phyloP scores from a whole-genome alignment of 2,888 invertebrate species.

The Synergus itoensis region DNA sequence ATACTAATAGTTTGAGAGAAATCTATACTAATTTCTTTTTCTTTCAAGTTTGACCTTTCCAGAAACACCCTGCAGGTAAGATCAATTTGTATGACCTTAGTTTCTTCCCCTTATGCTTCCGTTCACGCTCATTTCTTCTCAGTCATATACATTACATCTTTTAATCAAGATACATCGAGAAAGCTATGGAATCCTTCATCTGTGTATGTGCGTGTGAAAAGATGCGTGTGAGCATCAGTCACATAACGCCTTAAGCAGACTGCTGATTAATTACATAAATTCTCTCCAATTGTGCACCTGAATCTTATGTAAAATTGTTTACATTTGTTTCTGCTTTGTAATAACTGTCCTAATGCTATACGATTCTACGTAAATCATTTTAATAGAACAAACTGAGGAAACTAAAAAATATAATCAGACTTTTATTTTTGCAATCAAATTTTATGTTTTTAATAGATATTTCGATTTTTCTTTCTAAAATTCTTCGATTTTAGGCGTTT shows the following conservation, averaged over 20 bases:
- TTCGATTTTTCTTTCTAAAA: not conserved
- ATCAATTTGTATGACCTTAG: constrained; percentile 31
- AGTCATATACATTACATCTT: constrained; percentile 27
- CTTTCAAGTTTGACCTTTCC: constrained; percentile 12
- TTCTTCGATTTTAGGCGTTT: not conserved
- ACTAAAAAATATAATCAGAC: not conserved
- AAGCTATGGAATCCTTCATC: constrained; percentile 20
- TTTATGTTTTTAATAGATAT: not conserved
- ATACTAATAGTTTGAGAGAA: not conserved
- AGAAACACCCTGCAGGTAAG: constrained; percentile 10
- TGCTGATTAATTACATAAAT: constrained; percentile 40
- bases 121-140: constrained; percentile 21
- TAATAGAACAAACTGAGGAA: constrained; percentile 18
- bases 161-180: constrained; percentile 36
- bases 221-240: constrained; percentile 35
- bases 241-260: constrained; percentile 36
- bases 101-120: constrained; percentile 29
- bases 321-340: constrained; percentile 33
- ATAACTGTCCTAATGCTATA: constrained; percentile 22
- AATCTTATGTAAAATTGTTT: constrained; percentile 40
- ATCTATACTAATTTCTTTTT: constrained; percentile 17
- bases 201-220: constrained; percentile 38
- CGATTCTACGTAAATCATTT: constrained; percentile 7
- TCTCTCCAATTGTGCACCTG: constrained; percentile 41
- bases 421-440: constrained; percentile 1